phyloP scores from a whole-genome alignment of 1,140 invertebrate genomes.

The Trinorchestia longiramus region DNA sequence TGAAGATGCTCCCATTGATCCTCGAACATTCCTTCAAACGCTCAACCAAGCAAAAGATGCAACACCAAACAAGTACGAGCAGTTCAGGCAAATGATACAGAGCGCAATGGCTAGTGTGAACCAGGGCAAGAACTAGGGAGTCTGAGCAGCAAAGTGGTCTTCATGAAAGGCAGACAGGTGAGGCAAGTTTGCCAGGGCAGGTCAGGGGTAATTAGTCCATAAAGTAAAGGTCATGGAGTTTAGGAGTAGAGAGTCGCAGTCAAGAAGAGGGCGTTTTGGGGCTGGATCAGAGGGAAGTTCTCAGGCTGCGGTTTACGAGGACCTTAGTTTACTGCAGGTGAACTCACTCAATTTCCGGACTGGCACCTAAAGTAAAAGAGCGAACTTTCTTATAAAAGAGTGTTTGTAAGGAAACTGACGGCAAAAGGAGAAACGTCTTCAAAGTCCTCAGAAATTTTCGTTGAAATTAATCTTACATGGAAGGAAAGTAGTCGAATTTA shows the following conservation, averaged over 20 bases:
- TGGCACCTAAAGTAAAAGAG: neutral
- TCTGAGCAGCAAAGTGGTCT: no score
- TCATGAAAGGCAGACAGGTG: neutral
- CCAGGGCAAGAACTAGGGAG: no score
- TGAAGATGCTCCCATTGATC: neutral
- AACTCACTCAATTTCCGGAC: neutral
- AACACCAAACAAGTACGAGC: neutral
- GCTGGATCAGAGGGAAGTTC: neutral
- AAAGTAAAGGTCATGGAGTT: neutral
- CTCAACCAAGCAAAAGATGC: neutral
- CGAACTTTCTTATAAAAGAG: neutral
- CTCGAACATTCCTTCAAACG: neutral
- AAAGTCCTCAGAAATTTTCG: no score
- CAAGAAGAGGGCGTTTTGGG: neutral
- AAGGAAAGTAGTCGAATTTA: neutral
- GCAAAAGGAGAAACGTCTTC: neutral
- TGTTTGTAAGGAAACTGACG: neutral
- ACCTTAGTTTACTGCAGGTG: neutral
- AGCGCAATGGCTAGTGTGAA: no score
- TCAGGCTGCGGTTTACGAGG: neutral
- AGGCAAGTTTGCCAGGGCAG: neutral
- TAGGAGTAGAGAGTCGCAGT: neutral
- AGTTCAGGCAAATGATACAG: neutral
- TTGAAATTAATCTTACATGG: neutral
- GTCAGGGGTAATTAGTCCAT: neutral